Evolutionary conservation across 2,888 invertebrate species (phyloP), one percentile per base, ranked within the genome.

Genomic region (Brachyopa scutellaris): DNA sequence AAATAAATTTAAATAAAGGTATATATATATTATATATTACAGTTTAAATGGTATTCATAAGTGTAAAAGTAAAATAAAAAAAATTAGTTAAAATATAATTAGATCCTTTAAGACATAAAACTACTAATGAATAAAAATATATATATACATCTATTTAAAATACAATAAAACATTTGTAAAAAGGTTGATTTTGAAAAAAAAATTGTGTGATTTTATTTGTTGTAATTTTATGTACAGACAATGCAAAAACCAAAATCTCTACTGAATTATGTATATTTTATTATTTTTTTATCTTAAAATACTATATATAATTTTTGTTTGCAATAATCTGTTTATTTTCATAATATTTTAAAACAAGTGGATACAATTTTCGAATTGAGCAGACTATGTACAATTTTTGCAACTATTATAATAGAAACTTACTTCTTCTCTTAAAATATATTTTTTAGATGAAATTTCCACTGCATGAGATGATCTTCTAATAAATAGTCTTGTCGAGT

Each of bases 21-120:
- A 84, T 77, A 80, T 73, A 74, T 84, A 85, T 84, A 85, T 85
- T 84, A 74, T 64, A 57, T 78, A 83, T 42, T 79, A 85, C 72
- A 82, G 66, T 70, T 59, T 69, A 42, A 73, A 79, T 82, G 79
- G 76, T 84, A 85, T 78, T 66, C 59, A 80, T 85, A 84, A 85
- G 84, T 84, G 85, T 86, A 85, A 85, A 86, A 79, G 84, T 69
- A 80, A 85, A 70, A 45, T 47, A 73, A 76, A 45, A 74, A 84
- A 67, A 64, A 55, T 47, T 77, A 77, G 84, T 84, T 72, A 67
- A 84, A 84, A 74, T 83, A 84, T 74, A 83, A 85, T 74, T 85
- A 82, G 72, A 67, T 66, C 57, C 57, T 84, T 77, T 85, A 74
- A 80, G 84, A 78, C 84, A 70, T 74, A 62, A 79, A 42, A 79